Evolutionary conservation across 2,113 vertebrate species (phyloP), one percentile per base, ranked within the genome.

Genomic region (Microtus richardsoni): DNA sequence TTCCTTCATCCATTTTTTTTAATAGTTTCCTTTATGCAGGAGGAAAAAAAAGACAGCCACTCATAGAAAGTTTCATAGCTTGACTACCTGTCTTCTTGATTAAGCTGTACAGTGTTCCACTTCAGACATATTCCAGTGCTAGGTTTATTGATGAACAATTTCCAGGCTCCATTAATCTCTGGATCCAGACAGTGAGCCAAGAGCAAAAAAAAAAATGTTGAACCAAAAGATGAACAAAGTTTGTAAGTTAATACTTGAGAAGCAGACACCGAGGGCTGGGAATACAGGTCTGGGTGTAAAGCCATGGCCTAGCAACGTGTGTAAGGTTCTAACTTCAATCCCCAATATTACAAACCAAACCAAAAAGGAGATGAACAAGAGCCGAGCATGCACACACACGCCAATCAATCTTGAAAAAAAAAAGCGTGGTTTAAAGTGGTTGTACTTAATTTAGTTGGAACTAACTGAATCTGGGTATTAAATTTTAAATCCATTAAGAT

Each of bases 81-180:
- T 22, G 36, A 14, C 26, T 24, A 3, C 0, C 8, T 70, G 0
- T 28, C 62, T 49, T 87, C 74, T 49, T 80, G 54, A 74, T 22
- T 9, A 47, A 7, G 39, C 8, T 7, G 0, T 4, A 2, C 0
- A 7, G 19, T 14, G 14, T 44, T 68, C 22, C 9, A 7, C 3
- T 21, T 0, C 4, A 7, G 16, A 16, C 44, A 19, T 22, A 26
- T 41, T 17, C 66, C 87, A 33, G 2, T 0, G 1, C 1, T 21
- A 49, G 4, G 4, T 10, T 2, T 21, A 16, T 0, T 24, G 66
- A 62, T 5, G 19, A 77, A 17, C 6, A 33, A 60, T 26, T 54
- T 41, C n/a, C 60, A 68, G n/a, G 44, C 5, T 6, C 36, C 66
- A 3, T 62, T 85, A 80, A 64, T 74, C 85, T 78, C 71, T 7